A percentile compares a stretch with the other conserved stretches of the same genome.
phyloP scores from a whole-genome alignment of 2,113 vertebrate genomes.

The Otocyon megalotis region DNA sequence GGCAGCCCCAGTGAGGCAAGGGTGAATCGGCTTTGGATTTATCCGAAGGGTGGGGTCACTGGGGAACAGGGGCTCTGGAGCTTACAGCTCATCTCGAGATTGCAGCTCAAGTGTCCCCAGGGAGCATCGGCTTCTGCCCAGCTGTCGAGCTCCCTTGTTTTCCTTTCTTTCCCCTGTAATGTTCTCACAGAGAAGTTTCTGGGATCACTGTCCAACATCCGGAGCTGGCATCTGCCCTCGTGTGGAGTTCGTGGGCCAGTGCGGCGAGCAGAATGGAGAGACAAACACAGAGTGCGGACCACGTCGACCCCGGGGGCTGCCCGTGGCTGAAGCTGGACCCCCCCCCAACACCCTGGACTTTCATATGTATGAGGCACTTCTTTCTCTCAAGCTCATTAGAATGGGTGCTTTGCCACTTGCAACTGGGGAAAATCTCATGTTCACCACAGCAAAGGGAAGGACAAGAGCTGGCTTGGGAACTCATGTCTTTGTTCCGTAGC shows the following conservation, averaged over 20 bases:
- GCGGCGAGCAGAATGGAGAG: fast-evolving
- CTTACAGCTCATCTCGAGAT: not conserved
- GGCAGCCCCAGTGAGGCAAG: not conserved
- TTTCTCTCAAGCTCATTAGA: too few species aligned
- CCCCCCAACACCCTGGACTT: not conserved
- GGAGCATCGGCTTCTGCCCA: fast-evolving
- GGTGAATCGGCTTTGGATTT: too few species aligned
- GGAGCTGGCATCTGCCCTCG: too few species aligned
- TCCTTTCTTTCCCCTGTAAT: fast-evolving
- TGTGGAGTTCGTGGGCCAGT: too few species aligned
- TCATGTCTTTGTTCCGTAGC: fast-evolving
- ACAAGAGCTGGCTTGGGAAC: not conserved
- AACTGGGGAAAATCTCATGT: not conserved
- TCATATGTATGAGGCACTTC: not conserved
- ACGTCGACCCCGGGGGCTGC: fast-evolving
- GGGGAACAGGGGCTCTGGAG: fast-evolving
- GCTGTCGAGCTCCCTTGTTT: not conserved
- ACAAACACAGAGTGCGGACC: not conserved
- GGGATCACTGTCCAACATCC: fast-evolving
- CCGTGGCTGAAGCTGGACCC: too few species aligned
- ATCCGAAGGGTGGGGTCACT: fast-evolving
- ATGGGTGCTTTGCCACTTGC: not conserved
- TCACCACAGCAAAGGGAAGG: fast-evolving
- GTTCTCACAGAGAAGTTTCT: not conserved
- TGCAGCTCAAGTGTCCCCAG: not conserved